Evolutionary conservation across 2,797 vertebrate species (phyloP), one percentile per base, ranked within the genome.

Genomic region (Leptatherina wallacei): DNA sequence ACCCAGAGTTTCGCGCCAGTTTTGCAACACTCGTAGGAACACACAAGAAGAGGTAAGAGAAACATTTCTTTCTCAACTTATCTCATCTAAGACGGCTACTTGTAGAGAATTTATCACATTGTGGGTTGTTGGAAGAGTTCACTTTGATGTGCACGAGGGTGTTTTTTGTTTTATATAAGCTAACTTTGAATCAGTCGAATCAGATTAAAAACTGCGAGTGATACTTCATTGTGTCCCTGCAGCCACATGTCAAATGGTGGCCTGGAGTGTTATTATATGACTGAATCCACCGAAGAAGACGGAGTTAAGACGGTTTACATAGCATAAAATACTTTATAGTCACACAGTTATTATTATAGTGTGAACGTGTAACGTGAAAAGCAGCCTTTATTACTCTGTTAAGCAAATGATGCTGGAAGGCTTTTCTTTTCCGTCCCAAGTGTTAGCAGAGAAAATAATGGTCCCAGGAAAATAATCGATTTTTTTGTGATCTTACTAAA

Each of bases 1-100:
- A 91, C 20, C 0, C 4, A 0, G 29, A 29, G 16, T 84, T 95
- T 94, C 94, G 95, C 95, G 96, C 94, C 95, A 93, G 20, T 82
- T 85, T 62, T 78, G 60, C 69, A 71, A 20, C 66, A 3, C 0
- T 77, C 12, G 1, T 61, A 73, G 59, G 32, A 40, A 61, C 22
- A 22, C 22, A n/a, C 1, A 61, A 63, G 40, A 59, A 47, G 47
- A 89, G 92, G 94, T 95, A 84, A 83, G 91, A 49, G 0, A 0
- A 8, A 0, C 0, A 1, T 0, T 4, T 0, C 64, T 47, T 66
- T 1, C 0, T 24, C 0, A 1, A 12, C 0, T 54, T 56, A 3
- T 59, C 6, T n/a, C 0, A 2, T 54, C 33, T n/a, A 36, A 6
- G 22, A 4, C 0, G 0, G 0, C 3, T 0, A 32, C 27, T 57